These are phyloP conservation scores for Aphelocoma coerulescens DNA, from an alignment of 2,113 vertebrate genomes.

Conservation along the genomic window DNA sequence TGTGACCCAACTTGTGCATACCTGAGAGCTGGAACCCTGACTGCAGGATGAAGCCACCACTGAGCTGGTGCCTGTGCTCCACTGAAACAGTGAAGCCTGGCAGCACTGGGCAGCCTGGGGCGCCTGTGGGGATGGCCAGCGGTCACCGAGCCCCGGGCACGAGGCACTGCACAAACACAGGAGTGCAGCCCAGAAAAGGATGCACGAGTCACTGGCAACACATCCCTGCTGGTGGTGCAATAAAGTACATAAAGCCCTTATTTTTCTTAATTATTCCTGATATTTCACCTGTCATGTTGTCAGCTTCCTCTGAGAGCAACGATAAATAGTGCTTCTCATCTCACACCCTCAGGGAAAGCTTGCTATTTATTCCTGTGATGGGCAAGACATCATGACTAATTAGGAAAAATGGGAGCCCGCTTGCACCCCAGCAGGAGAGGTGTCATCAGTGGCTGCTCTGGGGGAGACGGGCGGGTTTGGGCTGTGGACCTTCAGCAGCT, in stretches of 20 bases:
- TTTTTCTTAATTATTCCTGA: slow-evolving; percentile 82
- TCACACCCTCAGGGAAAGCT: slow-evolving; percentile 72
- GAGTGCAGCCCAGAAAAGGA: not conserved
- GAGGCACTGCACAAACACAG: not conserved
- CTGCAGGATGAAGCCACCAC: not conserved
- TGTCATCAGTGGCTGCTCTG: not conserved
- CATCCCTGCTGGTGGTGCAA: slow-evolving; percentile 14
- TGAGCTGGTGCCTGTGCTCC: not conserved
- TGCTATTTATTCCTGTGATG: slow-evolving; percentile 78
- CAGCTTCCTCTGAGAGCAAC: slow-evolving; percentile 72
- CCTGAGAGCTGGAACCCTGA: not conserved
- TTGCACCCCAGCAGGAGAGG: slow-evolving; percentile 22
- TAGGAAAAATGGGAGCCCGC: slow-evolving; percentile 72
- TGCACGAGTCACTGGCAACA: not conserved
- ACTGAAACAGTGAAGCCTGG: no score
- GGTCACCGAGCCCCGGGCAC: rapidly evolving
- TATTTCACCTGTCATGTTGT: slow-evolving; percentile 71
- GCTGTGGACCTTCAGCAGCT: not conserved
- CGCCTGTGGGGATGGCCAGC: rapidly evolving
- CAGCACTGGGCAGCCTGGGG: rapidly evolving
- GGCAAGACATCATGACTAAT: slow-evolving; percentile 76
- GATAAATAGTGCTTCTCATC: slow-evolving; percentile 75
- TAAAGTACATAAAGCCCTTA: slow-evolving; percentile 47
- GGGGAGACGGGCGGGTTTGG: rapidly evolving
- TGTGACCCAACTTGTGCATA: rapidly evolving